Evolutionary conservation across 2,113 vertebrate species (phyloP).

Genomic region (Paradoxurus hermaphroditus): DNA sequence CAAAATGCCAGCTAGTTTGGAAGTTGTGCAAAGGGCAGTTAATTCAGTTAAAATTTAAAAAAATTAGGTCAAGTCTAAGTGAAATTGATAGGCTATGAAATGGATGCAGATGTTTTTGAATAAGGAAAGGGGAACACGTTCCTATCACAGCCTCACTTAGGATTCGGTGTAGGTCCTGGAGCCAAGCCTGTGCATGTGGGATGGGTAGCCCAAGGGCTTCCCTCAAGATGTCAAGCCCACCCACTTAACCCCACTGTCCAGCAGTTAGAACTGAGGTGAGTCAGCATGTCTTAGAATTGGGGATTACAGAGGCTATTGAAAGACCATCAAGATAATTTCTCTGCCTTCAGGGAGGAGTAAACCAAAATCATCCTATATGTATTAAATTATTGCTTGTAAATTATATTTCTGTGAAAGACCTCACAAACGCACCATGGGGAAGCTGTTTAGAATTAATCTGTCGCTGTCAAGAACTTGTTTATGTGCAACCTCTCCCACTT

Average conservation of each 20-base stretch:
- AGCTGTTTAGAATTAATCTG: neutral
- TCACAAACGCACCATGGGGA: neutral
- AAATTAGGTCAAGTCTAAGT: slow-evolving; percentile 54
- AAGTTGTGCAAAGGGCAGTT: slow-evolving; percentile 34
- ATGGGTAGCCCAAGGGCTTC: neutral
- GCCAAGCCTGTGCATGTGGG: slow-evolving; percentile 23
- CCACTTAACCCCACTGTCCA: neutral
- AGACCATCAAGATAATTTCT: neutral
- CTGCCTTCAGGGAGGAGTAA: neutral
- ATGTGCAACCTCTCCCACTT: neutral
- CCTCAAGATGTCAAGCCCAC: neutral
- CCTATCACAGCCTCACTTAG: slow-evolving; percentile 62
- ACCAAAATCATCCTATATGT: neutral
- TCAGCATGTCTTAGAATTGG: neutral
- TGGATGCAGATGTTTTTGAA: slow-evolving; percentile 30
- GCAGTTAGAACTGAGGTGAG: neutral
- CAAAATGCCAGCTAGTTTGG: slow-evolving; percentile 53
- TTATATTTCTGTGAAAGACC: neutral
- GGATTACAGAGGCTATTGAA: neutral
- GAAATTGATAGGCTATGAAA: slow-evolving; percentile 66
- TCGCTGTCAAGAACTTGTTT: neutral
- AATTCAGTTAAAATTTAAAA: slow-evolving; percentile 48
- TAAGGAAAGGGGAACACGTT: slow-evolving; percentile 4
- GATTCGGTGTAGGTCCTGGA: neutral
- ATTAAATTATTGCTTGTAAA: neutral